phyloP scores from a whole-genome alignment of 2,888 invertebrate species.

The Chrysotoxum bicinctum region DNA sequence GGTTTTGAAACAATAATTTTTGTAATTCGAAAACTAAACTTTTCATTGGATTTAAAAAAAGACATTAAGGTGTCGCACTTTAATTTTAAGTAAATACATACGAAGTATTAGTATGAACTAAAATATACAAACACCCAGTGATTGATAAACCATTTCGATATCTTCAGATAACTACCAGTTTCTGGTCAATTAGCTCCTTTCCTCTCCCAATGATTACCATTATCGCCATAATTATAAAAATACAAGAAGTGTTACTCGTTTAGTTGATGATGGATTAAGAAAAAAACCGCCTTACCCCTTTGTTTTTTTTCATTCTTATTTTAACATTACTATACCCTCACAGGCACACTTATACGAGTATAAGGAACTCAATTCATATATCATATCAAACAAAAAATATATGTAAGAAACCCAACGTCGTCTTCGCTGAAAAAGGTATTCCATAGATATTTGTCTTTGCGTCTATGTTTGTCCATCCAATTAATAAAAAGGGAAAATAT shows the following conservation, averaged over 20 bases:
- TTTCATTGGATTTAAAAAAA: no score
- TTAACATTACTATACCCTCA: background rate
- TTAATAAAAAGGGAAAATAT: conserved; percentile 74
- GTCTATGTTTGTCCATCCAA: conserved; percentile 76
- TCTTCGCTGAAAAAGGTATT: conserved; percentile 5
- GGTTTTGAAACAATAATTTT: no score
- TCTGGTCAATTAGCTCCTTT: conserved; percentile 27
- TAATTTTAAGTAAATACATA: no score
- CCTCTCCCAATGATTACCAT: conserved; percentile 54
- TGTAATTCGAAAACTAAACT: no score
- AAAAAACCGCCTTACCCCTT: conserved; percentile 40
- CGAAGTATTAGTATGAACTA: no score
- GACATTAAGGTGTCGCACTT: no score
- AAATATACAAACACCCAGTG: conserved; percentile 14
- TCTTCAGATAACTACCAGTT: conserved; percentile 8
- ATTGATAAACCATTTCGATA: conserved; percentile 41
- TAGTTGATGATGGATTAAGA: conserved; percentile 60
- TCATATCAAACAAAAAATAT: background rate
- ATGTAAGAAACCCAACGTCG: background rate
- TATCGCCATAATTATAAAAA: conserved; percentile 55
- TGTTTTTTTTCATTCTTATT: conserved; percentile 1
- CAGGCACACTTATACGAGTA: background rate
- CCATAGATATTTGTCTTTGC: conserved; percentile 74
- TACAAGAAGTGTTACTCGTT: conserved; percentile 52
- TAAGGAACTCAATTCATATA: background rate